A percentile compares a stretch with the other conserved stretches of the same genome.
phyloP scores from a whole-genome alignment of 2,888 invertebrate species.

The Frankliniella intonsa region DNA sequence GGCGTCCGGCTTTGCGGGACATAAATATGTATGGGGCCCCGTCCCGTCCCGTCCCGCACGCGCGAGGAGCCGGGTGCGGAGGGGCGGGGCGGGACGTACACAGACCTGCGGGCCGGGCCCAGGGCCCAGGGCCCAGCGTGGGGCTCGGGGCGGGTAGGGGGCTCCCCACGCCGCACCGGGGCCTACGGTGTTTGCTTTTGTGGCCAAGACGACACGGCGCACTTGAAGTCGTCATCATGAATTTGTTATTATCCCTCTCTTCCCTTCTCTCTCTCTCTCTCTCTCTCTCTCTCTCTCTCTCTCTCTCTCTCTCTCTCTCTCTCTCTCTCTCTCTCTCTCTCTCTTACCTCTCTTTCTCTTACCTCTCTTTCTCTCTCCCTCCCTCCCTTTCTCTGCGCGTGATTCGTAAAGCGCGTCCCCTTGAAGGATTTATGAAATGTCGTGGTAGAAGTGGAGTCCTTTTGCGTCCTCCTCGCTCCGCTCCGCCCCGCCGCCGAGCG shows the following conservation, averaged over 20 bases:
- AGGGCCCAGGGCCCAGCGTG: neutral
- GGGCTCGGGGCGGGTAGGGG: neutral
- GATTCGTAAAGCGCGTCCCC: neutral
- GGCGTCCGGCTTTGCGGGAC: neutral
- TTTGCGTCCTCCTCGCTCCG: neutral
- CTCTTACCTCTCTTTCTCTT: too few species aligned
- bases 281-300: too few species aligned
- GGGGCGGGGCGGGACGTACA: too few species aligned
- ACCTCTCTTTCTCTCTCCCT: too few species aligned
- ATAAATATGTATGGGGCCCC: slow-evolving; percentile 19
- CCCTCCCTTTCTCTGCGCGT: neutral
- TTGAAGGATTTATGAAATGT: neutral
- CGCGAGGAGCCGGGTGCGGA: too few species aligned
- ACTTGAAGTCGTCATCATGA: slow-evolving; percentile 1
- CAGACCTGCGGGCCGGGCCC: neutral
- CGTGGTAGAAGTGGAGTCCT: too few species aligned
- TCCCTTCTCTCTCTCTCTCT: neutral
- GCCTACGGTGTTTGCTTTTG: neutral
- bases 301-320: too few species aligned
- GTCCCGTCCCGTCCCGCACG: neutral
- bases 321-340: too few species aligned
- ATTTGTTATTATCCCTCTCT: neutral
- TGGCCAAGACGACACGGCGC: neutral
- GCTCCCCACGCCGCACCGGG: neutral
- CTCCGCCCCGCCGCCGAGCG: neutral